phyloP scores from a whole-genome alignment of 2,113 vertebrate genomes.

The Pseudois nayaur region DNA sequence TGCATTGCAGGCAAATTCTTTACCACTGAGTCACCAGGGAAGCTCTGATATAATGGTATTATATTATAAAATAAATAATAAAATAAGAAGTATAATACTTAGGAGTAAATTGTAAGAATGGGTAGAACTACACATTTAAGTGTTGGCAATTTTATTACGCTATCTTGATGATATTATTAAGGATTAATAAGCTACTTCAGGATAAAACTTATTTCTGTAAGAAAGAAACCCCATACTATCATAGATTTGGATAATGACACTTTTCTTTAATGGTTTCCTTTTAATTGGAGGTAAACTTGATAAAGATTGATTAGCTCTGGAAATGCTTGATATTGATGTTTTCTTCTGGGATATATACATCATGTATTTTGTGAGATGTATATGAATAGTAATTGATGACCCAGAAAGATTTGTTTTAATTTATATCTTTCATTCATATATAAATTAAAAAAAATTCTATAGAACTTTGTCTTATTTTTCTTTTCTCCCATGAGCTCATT shows the following conservation, averaged over 20 bases:
- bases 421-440: not conserved
- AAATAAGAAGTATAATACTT: not conserved
- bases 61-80: not conserved
- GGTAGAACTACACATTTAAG: not conserved
- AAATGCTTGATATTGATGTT: not conserved
- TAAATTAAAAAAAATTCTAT: not conserved
- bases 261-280: not conserved
- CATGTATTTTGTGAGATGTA: not conserved
- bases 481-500: not conserved
- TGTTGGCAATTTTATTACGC: not conserved
- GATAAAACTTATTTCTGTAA: not conserved
- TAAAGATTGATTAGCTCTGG: not conserved
- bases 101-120: not conserved
- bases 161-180: not conserved
- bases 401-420: not conserved
- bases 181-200: not conserved
- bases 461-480: not conserved
- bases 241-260: not conserved
- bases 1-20: not conserved
- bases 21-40: not conserved
- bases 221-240: not conserved
- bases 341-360: not conserved
- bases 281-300: not conserved
- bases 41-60: not conserved
- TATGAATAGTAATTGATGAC: not conserved